A percentile compares a stretch with the other conserved stretches of the same genome.
Evolutionary conservation across 2,888 invertebrate genomes (phyloP).

Genomic region (Drosophila gaucha): DNA sequence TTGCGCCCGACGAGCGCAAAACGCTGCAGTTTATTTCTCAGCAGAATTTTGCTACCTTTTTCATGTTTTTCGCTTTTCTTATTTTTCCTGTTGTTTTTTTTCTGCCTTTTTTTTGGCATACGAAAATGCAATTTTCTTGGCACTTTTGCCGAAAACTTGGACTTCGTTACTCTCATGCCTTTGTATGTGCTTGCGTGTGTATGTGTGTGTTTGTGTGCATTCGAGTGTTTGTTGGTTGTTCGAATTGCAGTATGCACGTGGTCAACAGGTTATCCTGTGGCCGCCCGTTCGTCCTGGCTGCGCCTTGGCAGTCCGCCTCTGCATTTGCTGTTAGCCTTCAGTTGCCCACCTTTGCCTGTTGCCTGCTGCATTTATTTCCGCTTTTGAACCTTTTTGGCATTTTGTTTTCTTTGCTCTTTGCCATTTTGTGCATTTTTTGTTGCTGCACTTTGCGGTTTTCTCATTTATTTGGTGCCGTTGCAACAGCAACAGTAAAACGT

Average conservation of each 20-base stretch:
- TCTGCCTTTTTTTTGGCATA: slow-evolving; percentile 25
- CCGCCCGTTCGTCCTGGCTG: slow-evolving; percentile 47
- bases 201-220: slow-evolving; percentile 21
- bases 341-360: slow-evolving; percentile 10
- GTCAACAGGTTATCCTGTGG: slow-evolving; percentile 79
- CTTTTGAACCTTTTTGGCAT: slow-evolving; percentile 79
- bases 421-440: slow-evolving; percentile 57
- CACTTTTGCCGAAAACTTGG: slow-evolving; percentile 76
- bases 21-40: slow-evolving; percentile 73
- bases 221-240: slow-evolving; percentile 35
- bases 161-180: slow-evolving; percentile 29
- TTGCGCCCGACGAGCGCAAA: slow-evolving; percentile 62
- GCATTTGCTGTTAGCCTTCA: neutral
- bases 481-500: slow-evolving; percentile 20
- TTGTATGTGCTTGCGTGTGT: slow-evolving; percentile 15
- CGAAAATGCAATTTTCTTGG: slow-evolving; percentile 80
- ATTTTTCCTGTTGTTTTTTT: slow-evolving; percentile 6
- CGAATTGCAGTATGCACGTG: slow-evolving; percentile 76
- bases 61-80: slow-evolving; percentile 47
- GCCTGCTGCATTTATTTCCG: slow-evolving; percentile 77
- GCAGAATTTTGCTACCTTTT: slow-evolving; percentile 75
- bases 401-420: slow-evolving; percentile 64
- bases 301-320: slow-evolving; percentile 19
- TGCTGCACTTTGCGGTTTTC: slow-evolving; percentile 74
- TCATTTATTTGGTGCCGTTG: slow-evolving; percentile 69